Evolutionary conservation across 2,797 vertebrate genomes (phyloP), one percentile per base, ranked within the genome.

Genomic region (Cottoperca gobio): DNA sequence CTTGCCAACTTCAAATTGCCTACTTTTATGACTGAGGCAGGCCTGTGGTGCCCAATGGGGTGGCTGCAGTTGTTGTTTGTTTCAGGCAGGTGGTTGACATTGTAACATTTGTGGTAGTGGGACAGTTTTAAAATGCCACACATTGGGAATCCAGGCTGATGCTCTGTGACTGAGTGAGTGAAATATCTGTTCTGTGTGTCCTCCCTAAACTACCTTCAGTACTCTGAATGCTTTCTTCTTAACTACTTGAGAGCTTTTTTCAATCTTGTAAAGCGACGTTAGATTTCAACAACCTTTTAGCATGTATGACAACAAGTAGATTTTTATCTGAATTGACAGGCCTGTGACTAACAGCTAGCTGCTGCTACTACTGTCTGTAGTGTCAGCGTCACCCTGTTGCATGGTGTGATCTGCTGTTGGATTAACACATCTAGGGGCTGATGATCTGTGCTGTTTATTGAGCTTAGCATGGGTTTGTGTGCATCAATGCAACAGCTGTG

Each of bases 401-500:
- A 16, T 48, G 8, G 4, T 50, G 23, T 58, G 37, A 19, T 40
- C 14, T 43, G 26, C 24, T n/a, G 40, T 50, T 62, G 52, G 66
- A 54, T 81, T 78, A 57, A 57, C 76, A 8, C 5, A 26, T 59
- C 12, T 59, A 8, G 10, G 49, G 49, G 57, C 50, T 21, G 61
- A 28, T 31, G 24, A 55, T 52, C 31, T 62, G 48, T 39, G 67
- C 23, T 60, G 17, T 70, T 81, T 61, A 33, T 74, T 58, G 17
- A 57, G 71, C 43, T 62, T 68, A 6, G 35, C 0, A 0, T 54
- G 28, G 16, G 53, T 46, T 71, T 35, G 49, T 66, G 64, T 67
- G 59, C 35, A 79, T 52, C 84, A 82, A 78, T 67, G 59, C 35
- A 79, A 52, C 84, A 83, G 79, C 87, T 88, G 77, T 53, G 61